Evolutionary conservation across 2,888 invertebrate genomes (phyloP), one percentile per base, ranked within the genome.

Genomic region (Ctena decussata): DNA sequence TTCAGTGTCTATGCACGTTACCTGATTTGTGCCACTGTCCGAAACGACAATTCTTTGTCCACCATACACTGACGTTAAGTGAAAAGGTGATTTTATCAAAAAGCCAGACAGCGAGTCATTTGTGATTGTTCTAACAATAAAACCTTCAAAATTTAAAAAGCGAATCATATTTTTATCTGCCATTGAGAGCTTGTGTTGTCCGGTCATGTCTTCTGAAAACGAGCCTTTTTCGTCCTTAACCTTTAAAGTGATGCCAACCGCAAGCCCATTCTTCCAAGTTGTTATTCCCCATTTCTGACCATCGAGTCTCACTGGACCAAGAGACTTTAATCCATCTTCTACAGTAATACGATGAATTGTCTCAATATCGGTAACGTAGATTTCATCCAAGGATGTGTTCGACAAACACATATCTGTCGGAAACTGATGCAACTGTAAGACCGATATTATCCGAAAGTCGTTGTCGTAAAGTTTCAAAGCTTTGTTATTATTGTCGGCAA

Each of bases 401-500:
- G 85, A 85, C 0, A 65, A 15, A 77, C 87, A 88, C 15, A 88
- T 78, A 74, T 85, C 87, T 27, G 83, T 78, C 6, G 85, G 82
- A 18, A 83, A 85, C 21, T 79, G 65, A 27, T 83, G 74, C 11
- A 88, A 18, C 46, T 69, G 44, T 27, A 84, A 70, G 1, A 74
- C 73, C 32, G 83, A 77, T 24, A 30, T 49, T 2, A 24, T 70
- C 81, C 87, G 74, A 32, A 49, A 35, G 18, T 72, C 39, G 1
- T 69, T n/a, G 41, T 85, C 74, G 53, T 73, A 88, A 11, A 88
- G 44, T 74, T 88, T 88, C 6, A 88, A n/a, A 24, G 77, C 82
- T n/a, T 53, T 79, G 73, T 88, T 88, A 71, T 88, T 88, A 35
- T 85, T 39, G 73, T 88, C 87, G 0, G 83, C 87, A 12, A 88